phyloP scores from a whole-genome alignment of 2,797 vertebrate species.

The Aplochiton taeniatus region DNA sequence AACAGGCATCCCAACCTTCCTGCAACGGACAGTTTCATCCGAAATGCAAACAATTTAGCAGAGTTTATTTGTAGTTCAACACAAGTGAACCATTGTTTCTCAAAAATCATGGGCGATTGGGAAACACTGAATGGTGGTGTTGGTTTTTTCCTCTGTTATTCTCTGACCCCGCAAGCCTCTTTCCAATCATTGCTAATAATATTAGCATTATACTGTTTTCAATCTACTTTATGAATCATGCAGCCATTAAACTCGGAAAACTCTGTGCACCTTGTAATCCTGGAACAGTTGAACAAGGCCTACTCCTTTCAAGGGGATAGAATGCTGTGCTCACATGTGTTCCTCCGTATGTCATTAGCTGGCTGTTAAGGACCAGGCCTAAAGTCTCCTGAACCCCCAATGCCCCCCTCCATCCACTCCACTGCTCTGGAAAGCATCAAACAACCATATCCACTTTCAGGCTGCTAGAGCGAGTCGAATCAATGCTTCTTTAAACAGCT shows the following conservation, averaged over 20 bases:
- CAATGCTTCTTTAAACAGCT: constrained; percentile 15
- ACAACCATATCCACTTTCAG: constrained; percentile 20
- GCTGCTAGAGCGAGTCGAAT: constrained; percentile 18
- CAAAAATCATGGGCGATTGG: not conserved
- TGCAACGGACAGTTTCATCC: constrained; percentile 24
- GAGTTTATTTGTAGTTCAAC: not conserved
- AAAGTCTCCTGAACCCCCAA: not conserved
- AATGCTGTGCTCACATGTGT: not conserved
- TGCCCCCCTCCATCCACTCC: not conserved
- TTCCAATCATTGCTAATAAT: not conserved
- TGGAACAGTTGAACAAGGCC: too few species aligned
- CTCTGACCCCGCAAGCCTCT: constrained; percentile 3
- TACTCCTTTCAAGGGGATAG: not conserved
- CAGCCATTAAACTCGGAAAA: too few species aligned
- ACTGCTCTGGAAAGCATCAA: constrained; percentile 38
- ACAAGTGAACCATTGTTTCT: constrained; percentile 5
- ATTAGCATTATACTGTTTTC: too few species aligned
- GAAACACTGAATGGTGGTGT: constrained; percentile 1
- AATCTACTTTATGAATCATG: too few species aligned
- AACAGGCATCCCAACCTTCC: constrained; percentile 38
- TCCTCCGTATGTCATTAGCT: constrained; percentile 11
- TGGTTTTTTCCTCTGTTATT: not conserved
- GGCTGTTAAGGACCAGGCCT: not conserved
- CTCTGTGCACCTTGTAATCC: too few species aligned
- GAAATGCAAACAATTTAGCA: constrained; percentile 14